A percentile compares a stretch with the other conserved stretches of the same genome.
Conservation (phyloP, 92 coral and sea anemone species). For the Paragorgia papillata region DNA sequence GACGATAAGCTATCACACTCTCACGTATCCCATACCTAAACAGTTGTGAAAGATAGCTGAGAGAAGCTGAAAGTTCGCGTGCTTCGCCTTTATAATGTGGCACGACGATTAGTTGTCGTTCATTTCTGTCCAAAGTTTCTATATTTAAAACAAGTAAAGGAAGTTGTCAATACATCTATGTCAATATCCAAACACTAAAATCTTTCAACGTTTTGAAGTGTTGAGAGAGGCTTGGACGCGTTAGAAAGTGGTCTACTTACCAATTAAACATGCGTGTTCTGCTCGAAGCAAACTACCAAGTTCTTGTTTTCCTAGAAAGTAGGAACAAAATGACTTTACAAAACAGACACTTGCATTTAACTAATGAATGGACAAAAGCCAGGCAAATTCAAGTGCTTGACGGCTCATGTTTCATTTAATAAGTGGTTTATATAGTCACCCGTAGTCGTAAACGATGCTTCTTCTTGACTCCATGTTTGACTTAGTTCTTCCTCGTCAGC, state of each 20-base stretch:
- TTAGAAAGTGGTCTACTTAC: conserved; percentile 1
- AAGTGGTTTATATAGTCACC: background rate
- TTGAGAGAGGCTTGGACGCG: background rate
- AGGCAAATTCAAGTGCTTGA: background rate
- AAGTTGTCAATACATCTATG: conserved; percentile 7
- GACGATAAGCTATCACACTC: too few species aligned
- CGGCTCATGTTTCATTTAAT: background rate
- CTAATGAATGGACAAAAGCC: too few species aligned
- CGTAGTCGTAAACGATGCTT: background rate
- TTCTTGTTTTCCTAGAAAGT: conserved; percentile 4
- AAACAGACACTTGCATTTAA: too few species aligned
- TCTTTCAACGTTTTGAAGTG: conserved; percentile 15
- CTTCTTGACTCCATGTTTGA: background rate
- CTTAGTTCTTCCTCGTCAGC: background rate
- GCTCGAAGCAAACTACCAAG: conserved; percentile 1
- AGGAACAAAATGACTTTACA: background rate
- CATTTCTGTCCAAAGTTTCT: conserved; percentile 89
- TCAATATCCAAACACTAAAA: too few species aligned
- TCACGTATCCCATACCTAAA: conserved; percentile 75
- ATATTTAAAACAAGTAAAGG: background rate
- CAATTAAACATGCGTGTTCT: conserved; percentile 6
- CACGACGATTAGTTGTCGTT: conserved; percentile 77
- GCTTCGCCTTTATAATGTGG: conserved; percentile 58
- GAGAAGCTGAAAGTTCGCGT: conserved; percentile 74
- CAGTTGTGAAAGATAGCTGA: conserved; percentile 73